Percentiles rank a stretch among this genome's conserved stretches.
phyloP scores from a whole-genome alignment of 1,140 invertebrate genomes.

The Proales similis region DNA sequence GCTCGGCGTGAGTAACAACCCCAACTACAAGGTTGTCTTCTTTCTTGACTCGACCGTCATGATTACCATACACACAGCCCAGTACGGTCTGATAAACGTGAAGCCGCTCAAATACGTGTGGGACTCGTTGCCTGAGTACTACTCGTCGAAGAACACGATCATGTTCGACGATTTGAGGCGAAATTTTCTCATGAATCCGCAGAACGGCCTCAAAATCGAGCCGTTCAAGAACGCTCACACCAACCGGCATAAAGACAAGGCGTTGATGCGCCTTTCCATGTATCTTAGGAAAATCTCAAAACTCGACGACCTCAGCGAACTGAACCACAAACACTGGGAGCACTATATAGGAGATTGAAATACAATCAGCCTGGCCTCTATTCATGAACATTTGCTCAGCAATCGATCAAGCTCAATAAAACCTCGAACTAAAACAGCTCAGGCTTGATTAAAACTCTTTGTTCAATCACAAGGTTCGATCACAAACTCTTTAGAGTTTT shows the following conservation, averaged over 20 bases:
- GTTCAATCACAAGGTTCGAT: too few relatives aligned
- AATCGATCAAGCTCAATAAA: too few relatives aligned
- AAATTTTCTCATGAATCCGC: constrained; percentile 96
- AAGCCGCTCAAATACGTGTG: constrained; percentile 93
- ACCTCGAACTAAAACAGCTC: too few relatives aligned
- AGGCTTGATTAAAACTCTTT: too few relatives aligned
- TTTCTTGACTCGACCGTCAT: constrained; percentile 78
- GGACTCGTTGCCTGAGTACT: constrained; percentile 79
- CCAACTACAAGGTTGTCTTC: constrained; percentile 84
- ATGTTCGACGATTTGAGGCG: constrained; percentile 96
- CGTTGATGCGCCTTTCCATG: constrained; percentile 70
- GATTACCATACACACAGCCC: constrained; percentile 81
- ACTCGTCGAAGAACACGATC: constrained; percentile 80
- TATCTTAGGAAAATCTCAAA: constrained; percentile 77
- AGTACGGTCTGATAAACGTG: constrained; percentile 75
- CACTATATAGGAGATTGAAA: too few relatives aligned
- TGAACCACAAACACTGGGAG: constrained; percentile 88
- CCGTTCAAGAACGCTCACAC: constrained; percentile 81
- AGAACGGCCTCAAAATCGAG: constrained; percentile 76
- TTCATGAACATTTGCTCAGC: too few relatives aligned
- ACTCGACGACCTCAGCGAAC: constrained; percentile 69
- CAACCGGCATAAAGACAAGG: constrained; percentile 73
- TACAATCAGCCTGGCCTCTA: too few relatives aligned
- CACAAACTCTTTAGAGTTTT: too few relatives aligned
- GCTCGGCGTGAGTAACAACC: constrained; percentile 69